These are phyloP conservation scores for Pseudoips prasinana DNA, from an alignment of 2,888 invertebrate genomes.

Conservation along the genomic window DNA sequence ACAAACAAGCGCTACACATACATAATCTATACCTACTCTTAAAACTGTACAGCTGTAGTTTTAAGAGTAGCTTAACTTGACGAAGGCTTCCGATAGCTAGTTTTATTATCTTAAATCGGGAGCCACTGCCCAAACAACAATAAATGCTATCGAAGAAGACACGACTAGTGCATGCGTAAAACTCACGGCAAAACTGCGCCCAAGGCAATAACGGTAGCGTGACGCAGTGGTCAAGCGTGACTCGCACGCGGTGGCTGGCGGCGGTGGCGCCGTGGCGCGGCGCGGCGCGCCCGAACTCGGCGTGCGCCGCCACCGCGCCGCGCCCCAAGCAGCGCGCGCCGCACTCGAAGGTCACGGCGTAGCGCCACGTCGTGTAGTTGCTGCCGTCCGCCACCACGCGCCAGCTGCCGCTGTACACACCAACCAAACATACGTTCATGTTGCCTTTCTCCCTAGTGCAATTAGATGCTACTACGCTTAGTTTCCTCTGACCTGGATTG, in stretches of 20 bases:
- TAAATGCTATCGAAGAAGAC: no score
- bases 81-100: no score
- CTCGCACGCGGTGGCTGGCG: slow-evolving; percentile 25
- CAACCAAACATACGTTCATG: background rate
- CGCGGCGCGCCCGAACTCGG: slow-evolving; percentile 17
- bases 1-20: no score
- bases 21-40: no score
- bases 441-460: no score
- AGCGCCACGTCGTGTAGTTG: slow-evolving; percentile 55
- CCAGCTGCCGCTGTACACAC: slow-evolving; percentile 42
- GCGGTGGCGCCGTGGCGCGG: slow-evolving; percentile 24
- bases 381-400: slow-evolving; percentile 45
- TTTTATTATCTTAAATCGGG: no score
- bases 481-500: no score
- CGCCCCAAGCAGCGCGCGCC: slow-evolving; percentile 47
- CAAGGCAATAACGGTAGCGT: slow-evolving; percentile 40
- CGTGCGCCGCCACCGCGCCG: slow-evolving; percentile 31
- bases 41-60: no score
- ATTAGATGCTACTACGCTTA: no score
- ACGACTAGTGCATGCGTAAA: no score
- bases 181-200: slow-evolving; percentile 45
- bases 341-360: slow-evolving; percentile 47
- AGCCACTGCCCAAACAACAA: no score
- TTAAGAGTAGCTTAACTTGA: no score
- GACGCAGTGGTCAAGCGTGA: slow-evolving; percentile 33